Evolutionary conservation across 2,888 invertebrate species (phyloP).

Genomic region (Gymnocheta viridis): DNA sequence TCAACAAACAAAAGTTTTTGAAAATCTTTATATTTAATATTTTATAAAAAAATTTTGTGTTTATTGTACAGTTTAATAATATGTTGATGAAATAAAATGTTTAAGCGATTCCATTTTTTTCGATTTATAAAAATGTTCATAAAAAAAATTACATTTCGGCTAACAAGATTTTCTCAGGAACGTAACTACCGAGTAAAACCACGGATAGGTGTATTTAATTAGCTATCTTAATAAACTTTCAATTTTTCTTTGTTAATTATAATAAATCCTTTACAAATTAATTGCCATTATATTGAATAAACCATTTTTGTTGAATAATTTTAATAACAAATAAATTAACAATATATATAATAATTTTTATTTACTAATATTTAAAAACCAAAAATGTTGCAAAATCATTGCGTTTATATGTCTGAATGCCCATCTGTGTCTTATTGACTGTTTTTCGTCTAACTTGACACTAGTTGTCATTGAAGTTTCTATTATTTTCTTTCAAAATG

Average conservation of each 20-base stretch:
- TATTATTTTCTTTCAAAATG: slow-evolving; percentile 41
- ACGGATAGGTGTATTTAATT: no score
- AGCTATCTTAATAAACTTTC: neutral
- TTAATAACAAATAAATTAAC: neutral
- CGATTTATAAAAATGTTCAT: no score
- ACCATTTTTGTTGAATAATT: slow-evolving; percentile 16
- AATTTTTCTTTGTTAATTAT: neutral
- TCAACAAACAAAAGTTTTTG: no score
- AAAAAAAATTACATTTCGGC: no score
- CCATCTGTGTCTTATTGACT: neutral
- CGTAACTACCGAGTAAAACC: neutral
- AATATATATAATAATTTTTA: slow-evolving; percentile 3
- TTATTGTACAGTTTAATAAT: no score
- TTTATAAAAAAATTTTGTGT: no score
- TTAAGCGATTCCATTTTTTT: no score
- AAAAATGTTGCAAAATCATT: slow-evolving; percentile 41
- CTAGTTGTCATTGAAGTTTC: slow-evolving; percentile 39
- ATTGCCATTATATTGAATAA: slow-evolving; percentile 39
- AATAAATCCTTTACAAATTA: slow-evolving; percentile 23
- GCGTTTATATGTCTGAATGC: neutral
- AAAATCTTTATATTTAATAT: no score
- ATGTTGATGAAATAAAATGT: no score
- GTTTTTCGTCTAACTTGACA: slow-evolving; percentile 6
- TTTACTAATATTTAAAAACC: neutral
- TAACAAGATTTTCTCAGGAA: no score